These are phyloP conservation scores for Colostygia pectinataria DNA, from an alignment of 2,888 invertebrate species.

Conservation along the genomic window DNA sequence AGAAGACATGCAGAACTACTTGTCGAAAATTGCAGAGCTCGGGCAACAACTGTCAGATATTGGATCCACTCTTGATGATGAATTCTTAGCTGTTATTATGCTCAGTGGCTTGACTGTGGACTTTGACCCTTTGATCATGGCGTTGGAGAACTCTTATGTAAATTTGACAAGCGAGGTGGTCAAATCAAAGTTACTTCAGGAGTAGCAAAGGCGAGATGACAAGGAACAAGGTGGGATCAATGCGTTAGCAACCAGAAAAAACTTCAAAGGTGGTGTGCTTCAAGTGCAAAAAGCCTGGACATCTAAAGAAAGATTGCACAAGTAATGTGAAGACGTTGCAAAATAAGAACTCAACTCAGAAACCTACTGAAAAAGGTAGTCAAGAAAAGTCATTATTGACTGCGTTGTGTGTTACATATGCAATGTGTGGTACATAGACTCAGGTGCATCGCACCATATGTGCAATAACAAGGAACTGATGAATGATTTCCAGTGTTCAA, in stretches of 20 bases:
- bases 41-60: not conserved
- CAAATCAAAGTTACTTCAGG: not conserved
- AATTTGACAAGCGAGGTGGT: not conserved
- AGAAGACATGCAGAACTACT: not conserved
- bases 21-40: not conserved
- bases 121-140: not conserved
- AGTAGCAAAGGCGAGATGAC: conserved; percentile 1
- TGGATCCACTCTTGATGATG: not conserved
- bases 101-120: not conserved
- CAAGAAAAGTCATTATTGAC: no score
- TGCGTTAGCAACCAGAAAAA: no score
- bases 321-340: no score
- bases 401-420: no score
- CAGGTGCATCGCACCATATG: not conserved
- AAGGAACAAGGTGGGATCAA: not conserved
- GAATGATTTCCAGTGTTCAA: not conserved
- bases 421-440: not conserved
- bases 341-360: no score
- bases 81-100: not conserved
- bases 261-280: no score
- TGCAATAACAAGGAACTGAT: not conserved
- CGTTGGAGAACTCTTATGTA: not conserved
- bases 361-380: no score
- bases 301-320: no score
- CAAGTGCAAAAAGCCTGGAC: no score